Base-by-base conservation (phyloP, 2,888 invertebrate species). In the Acanthosoma haemorrhoidale region DNA sequence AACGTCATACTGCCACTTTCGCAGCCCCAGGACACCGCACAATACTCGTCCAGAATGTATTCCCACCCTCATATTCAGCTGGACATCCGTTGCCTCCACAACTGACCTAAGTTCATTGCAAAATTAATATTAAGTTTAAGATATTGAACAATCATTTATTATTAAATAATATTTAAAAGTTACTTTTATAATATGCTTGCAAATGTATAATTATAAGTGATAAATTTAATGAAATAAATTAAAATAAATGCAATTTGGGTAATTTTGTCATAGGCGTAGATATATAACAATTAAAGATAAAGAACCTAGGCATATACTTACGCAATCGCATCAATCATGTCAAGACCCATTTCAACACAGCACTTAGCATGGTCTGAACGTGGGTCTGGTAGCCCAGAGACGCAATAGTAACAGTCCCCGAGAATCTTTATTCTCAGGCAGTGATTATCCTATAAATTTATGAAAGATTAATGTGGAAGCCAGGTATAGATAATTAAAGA, bases 1-100 rank as follows among this genome's bases (percentile, higher is more conserved):
- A 8, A 95, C 94, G 79, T 95, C 95, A 80, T 93, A 91, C 81
- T 94, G 94, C 94, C 94, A 95, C 81, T 94, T 94, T 74, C 92
- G 85, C 66, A 94, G 84, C 0, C 95, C 94, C 71, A 95, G 83
- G 41, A 95, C 94, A 13, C 94, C 94, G 79, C 94, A 94, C 59
- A 94, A 82, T 67, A 94, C 94, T 1, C 93, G 85, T 0, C 94
- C 94, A 0, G 94, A 92, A 81, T 95, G 94, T 73, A 95, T 92
- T 72, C 94, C 95, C 69, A 95, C 94, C 73, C 94, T 85, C 93
- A 94, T 94, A 81, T 93, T 93, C 73, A 95, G 82, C 77, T 91
- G 89, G n/a, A 94, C 92, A 79, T 94, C 94, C 3, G 94, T 94
- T 58, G 92, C 91, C 81, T 94, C 94, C 72, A 93, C 92, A 71